Base-by-base conservation (phyloP, 2,113 vertebrate species). In the Channa argus region DNA sequence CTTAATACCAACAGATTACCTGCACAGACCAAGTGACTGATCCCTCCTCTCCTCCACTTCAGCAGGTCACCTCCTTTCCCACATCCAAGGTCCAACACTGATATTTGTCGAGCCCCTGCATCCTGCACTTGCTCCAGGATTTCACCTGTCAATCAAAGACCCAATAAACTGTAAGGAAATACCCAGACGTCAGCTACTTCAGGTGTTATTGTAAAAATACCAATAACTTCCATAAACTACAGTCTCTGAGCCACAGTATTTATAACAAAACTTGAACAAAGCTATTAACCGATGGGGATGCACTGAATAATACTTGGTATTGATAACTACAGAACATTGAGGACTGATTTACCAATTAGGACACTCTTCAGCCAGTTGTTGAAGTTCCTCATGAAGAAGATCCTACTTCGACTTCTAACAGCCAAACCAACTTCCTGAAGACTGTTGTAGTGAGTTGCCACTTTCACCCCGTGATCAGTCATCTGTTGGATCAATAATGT, bases 341-440 rank as follows among this genome's bases (percentile, higher is more conserved):
- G 24, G 24, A 24, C 24, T 24, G 24, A 24, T 38, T 72, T 95
- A 99, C 98, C 97, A 53, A 99, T 99, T 49, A 99, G 94, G 54
- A 97, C 94, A 0, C 97, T 99, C 92, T 99, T 99, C 69, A 99
- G 93, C 98, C 98, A 99, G 85, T 99, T 99, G 94, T 99, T 99
- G 83, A 99, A 99, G 90, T 99, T 99, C 71, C 98, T 95, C 91
- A 99, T 94, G 92, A 96, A 95, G 90, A 98, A 95, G 79, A 99
- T 99, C 59, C 96, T 94, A 88, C 97, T 98, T 71, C 92, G 95
- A 81, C 94, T 98, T 11, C 97, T 95, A 33, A 93, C 96, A 13
- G 94, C 95, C 73, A 98, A 89, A 4, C 98, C 97, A 13, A 95
- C 93, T 82, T 99, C 98, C 85, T 98, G 95, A 58, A 98, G 95